Base-by-base conservation (phyloP, 2,113 vertebrate species). In the Edolisoma coerulescens region DNA sequence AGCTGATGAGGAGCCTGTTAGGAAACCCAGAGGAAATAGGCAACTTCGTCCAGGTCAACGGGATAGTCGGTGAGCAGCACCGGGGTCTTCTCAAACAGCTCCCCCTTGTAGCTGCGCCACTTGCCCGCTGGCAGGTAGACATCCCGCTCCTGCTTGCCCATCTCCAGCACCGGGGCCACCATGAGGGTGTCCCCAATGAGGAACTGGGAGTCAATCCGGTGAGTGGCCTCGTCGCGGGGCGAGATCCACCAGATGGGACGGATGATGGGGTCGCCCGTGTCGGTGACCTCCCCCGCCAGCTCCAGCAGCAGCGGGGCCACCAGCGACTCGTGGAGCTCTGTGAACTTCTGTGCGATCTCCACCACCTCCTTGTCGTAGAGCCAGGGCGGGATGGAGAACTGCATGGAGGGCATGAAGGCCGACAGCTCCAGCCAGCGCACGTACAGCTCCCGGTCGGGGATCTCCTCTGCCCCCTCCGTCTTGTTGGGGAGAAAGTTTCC, bases 201-300 rank as follows among this genome's bases (percentile, higher is more conserved):
- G 93, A 99, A 99, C 97, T 99, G 99, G 1, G 99, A 99, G 97
- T 99, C 99, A 1, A 99, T 98, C 70, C 98, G 98, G 93, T 99
- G 99, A 5, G 99, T 98, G 0, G 98, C 98, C 80, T 99, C 98
- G 1, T 99, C 99, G 0, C 97, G 97, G 1, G 99, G 99, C 0
- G 99, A 99, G 68, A 99, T 99, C 99, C 99, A 99, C 99, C 99
- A 99, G 74, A 99, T 98, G 39, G 99, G 99, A 23, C 99, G 98
- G 96, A 99, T 99, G 88, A 99, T 99, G 91, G 99, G 99, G 96
- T 99, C 99, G 0, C 99, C 99, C 0, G 99, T 99, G 95, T 98
- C 97, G 0, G 99, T 98, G 84, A 99, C 98, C 91, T 99, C 99
- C 3, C 99, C 98, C 0, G 99, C 99, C 84, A 99, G 98, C 96